A percentile compares a stretch with the other conserved stretches of the same genome.
Conservation (phyloP, 2,888 invertebrate species). For the Drosophila lutescens region DNA sequence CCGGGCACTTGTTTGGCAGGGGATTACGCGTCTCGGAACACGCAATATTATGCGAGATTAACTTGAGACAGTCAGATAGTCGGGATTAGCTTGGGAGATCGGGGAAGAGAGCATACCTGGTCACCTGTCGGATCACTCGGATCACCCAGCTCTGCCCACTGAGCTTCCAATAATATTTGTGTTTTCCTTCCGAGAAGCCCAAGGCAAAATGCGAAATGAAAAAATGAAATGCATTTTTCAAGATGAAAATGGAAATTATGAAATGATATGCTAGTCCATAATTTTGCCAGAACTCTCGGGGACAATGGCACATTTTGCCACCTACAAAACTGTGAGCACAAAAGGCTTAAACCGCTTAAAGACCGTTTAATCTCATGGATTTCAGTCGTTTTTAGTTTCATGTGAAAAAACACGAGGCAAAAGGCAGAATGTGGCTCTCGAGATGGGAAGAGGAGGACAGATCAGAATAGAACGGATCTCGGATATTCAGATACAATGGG, state of each 20-base stretch:
- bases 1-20: slow-evolving; percentile 44
- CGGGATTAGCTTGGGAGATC: slow-evolving; percentile 21
- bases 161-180: slow-evolving; percentile 61
- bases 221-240: slow-evolving; percentile 11
- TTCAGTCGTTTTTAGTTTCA: slow-evolving; percentile 73
- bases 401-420: slow-evolving; percentile 47
- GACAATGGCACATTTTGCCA: slow-evolving; percentile 64
- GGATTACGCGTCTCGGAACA: slow-evolving; percentile 47
- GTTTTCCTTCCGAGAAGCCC: slow-evolving; percentile 53
- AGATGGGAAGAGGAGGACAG: neutral
- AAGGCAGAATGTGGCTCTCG: slow-evolving; percentile 19
- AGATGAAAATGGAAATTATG: slow-evolving; percentile 50
- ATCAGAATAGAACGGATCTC: slow-evolving; percentile 1
- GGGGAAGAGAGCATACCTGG: neutral
- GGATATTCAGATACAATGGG: slow-evolving; percentile 46
- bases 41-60: slow-evolving; percentile 75
- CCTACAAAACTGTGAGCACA: slow-evolving; percentile 72
- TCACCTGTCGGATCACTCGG: slow-evolving; percentile 21
- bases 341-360: slow-evolving; percentile 78
- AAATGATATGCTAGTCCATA: slow-evolving; percentile 60
- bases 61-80: slow-evolving; percentile 56
- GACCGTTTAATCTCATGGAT: slow-evolving; percentile 70
- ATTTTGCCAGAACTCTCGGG: slow-evolving; percentile 40
- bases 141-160: neutral
- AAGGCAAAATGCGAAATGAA: neutral